Percentiles rank a stretch among this genome's conserved stretches.
These are phyloP conservation scores for Palythoa grandis DNA, from an alignment of 92 coral and sea anemone species.

Conservation along the genomic window DNA sequence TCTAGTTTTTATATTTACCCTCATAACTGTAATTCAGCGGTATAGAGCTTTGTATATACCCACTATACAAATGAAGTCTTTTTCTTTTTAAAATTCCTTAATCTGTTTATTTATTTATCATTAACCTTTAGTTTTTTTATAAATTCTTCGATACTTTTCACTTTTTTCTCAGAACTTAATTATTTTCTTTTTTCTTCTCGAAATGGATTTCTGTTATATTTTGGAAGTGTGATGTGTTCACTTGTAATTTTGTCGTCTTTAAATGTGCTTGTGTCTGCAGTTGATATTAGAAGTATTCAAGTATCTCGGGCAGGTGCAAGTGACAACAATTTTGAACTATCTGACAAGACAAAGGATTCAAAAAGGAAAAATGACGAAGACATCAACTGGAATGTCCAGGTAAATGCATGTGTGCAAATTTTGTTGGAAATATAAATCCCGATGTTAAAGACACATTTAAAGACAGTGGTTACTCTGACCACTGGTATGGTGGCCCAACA, in stretches of 20 bases:
- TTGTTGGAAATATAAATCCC: not conserved
- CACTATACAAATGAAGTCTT: too few relatives aligned
- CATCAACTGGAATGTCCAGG: slow-evolving; percentile 91
- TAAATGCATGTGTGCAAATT: slow-evolving; percentile 1
- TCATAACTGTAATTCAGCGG: too few relatives aligned
- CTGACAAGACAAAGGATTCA: slow-evolving; percentile 24
- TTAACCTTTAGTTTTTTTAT: too few relatives aligned
- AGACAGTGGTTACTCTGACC: not conserved
- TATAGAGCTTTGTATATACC: too few relatives aligned
- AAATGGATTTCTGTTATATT: not conserved
- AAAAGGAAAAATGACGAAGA: slow-evolving; percentile 59
- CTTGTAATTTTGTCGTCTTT: not conserved
- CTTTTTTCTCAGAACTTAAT: not conserved
- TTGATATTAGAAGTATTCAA: not conserved
- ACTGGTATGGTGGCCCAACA: too few relatives aligned
- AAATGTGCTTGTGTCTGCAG: not conserved
- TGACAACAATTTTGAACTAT: slow-evolving; percentile 3
- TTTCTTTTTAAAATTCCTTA: too few relatives aligned
- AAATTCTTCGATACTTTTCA: too few relatives aligned
- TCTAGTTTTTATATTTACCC: too few relatives aligned
- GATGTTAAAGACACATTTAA: not conserved
- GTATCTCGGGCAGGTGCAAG: slow-evolving; percentile 5
- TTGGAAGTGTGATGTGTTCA: not conserved
- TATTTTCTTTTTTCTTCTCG: not conserved
- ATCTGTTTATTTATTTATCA: too few relatives aligned